Conservation (phyloP, 2,888 invertebrate genomes). For the Philopedon plagiatum region DNA sequence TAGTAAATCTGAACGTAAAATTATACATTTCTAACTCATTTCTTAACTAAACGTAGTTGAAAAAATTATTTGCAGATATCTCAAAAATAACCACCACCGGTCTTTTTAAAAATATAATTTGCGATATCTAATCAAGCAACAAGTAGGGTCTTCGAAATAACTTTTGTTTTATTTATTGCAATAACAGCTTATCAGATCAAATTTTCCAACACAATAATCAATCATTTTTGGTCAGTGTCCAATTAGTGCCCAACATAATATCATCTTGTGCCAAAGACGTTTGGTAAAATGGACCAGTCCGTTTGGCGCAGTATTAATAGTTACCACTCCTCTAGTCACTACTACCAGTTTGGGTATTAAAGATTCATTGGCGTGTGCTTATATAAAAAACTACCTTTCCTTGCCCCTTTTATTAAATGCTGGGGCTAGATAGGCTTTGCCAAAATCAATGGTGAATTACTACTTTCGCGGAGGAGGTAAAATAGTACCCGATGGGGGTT, state of each 20-base stretch:
- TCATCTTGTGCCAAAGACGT: constrained; percentile 24
- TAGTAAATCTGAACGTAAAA: too few relatives aligned
- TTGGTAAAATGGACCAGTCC: constrained; percentile 44
- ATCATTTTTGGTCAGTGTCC: constrained; percentile 30
- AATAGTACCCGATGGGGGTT: too few relatives aligned
- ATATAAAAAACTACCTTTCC: too few relatives aligned
- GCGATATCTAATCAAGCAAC: background rate
- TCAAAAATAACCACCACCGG: too few relatives aligned
- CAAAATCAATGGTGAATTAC: too few relatives aligned
- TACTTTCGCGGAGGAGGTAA: too few relatives aligned
- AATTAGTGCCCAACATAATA: constrained; percentile 31
- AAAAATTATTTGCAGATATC: too few relatives aligned
- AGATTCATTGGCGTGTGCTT: constrained; percentile 45
- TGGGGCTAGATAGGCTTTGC: too few relatives aligned
- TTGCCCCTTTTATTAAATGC: too few relatives aligned
- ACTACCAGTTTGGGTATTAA: constrained; percentile 17
- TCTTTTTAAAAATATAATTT: background rate
- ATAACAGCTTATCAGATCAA: constrained; percentile 10
- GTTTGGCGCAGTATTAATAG: constrained; percentile 50
- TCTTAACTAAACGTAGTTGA: too few relatives aligned
- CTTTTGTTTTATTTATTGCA: constrained; percentile 9
- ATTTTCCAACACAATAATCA: constrained; percentile 21
- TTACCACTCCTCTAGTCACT: constrained; percentile 34
- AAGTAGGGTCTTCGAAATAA: background rate
- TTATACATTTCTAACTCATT: too few relatives aligned